Percentiles rank a stretch among this genome's conserved stretches.
phyloP scores from a whole-genome alignment of 2,888 invertebrate genomes.

The Stegophylla sp. region DNA sequence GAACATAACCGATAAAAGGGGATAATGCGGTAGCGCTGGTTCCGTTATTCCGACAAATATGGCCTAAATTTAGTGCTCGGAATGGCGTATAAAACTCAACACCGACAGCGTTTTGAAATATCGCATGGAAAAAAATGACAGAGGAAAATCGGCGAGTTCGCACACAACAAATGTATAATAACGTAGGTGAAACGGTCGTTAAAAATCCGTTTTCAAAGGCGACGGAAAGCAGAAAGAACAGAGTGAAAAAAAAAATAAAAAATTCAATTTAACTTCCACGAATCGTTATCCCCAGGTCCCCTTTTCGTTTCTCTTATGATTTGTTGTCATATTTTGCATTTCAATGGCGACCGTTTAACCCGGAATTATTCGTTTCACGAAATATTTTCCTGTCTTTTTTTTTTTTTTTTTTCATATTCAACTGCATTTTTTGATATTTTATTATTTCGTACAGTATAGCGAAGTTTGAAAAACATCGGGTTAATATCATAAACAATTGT shows the following conservation, averaged over 20 bases:
- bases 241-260: too few relatives aligned
- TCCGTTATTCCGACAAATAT: not conserved
- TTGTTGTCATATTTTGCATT: conserved; percentile 43
- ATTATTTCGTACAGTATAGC: not conserved
- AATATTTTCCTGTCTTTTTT: conserved; percentile 1
- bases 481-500: conserved; percentile 14
- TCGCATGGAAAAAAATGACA: not conserved
- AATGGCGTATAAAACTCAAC: not conserved
- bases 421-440: not conserved
- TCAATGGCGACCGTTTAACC: conserved; percentile 41
- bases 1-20: too few relatives aligned
- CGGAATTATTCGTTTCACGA: conserved; percentile 30
- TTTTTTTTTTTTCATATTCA: not conserved
- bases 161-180: too few relatives aligned
- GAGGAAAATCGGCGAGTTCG: not conserved
- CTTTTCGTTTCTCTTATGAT: conserved; percentile 3
- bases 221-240: not conserved
- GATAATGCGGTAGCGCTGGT: not conserved
- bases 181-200: not conserved
- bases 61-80: not conserved
- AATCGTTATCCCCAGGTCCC: not conserved
- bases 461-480: not conserved
- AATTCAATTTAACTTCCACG: conserved; percentile 7
- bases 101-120: not conserved
- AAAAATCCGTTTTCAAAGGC: conserved; percentile 23